These are phyloP conservation scores for Atrina japonica DNA, from an alignment of 2,888 invertebrate species.

Conservation along the genomic window DNA sequence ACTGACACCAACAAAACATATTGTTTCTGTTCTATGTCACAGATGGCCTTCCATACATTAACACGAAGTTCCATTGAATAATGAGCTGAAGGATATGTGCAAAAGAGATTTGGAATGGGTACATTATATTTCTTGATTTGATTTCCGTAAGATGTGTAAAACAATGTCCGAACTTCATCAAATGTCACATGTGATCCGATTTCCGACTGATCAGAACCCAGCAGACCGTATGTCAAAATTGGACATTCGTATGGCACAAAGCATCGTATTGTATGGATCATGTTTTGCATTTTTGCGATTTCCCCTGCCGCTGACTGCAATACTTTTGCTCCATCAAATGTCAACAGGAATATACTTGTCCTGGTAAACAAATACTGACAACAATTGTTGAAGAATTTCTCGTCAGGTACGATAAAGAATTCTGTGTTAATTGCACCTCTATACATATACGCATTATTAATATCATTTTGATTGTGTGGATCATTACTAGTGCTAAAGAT, in stretches of 20 bases:
- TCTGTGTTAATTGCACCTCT: conserved; percentile 56
- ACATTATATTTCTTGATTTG: conserved; percentile 60
- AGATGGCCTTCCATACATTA: conserved; percentile 56
- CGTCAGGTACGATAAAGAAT: conserved; percentile 61
- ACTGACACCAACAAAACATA: conserved; percentile 54
- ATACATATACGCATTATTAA: conserved; percentile 9
- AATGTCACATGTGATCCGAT: conserved; percentile 25
- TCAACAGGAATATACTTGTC: conserved; percentile 62
- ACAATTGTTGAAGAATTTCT: conserved; percentile 63
- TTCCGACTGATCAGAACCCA: conserved; percentile 47
- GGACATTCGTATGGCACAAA: conserved; percentile 56
- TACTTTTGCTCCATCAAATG: conserved; percentile 66
- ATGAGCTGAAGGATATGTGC: conserved; percentile 9
- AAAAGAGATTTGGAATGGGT: conserved; percentile 52
- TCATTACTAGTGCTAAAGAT: conserved; percentile 40
- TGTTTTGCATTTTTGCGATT: conserved; percentile 58
- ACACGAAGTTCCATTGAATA: conserved; percentile 33
- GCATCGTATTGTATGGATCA: conserved; percentile 63
- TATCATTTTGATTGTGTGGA: conserved; percentile 28
- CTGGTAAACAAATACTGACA: conserved; percentile 63
- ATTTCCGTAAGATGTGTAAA: conserved; percentile 58
- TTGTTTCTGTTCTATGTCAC: conserved; percentile 57
- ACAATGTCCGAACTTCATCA: conserved; percentile 60
- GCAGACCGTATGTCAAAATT: conserved; percentile 56
- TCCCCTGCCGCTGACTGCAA: conserved; percentile 58